Percentiles rank a stretch among this genome's conserved stretches.
phyloP scores from a whole-genome alignment of 1,140 invertebrate genomes.

The Sminthurinus signatus region DNA sequence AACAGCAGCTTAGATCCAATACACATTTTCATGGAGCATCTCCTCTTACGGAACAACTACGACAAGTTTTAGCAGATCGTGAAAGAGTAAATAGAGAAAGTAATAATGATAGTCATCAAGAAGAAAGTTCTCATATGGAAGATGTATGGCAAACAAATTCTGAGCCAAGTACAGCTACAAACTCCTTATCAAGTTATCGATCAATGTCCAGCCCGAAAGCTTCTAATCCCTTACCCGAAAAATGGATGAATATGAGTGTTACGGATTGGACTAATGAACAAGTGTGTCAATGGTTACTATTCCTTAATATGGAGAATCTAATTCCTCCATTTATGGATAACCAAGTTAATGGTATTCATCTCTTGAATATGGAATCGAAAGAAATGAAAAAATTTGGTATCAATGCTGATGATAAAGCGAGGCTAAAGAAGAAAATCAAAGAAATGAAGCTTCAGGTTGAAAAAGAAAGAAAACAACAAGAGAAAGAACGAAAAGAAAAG shows the following conservation, averaged over 20 bases:
- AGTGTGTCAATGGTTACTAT: conserved; percentile 73
- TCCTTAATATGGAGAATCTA: conserved; percentile 67
- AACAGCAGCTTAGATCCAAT: not conserved
- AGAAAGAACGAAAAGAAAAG: conserved; percentile 68
- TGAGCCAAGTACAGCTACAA: conserved; percentile 23
- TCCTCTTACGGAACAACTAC: conserved; percentile 72
- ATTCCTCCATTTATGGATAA: conserved; percentile 74
- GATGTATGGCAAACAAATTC: conserved; percentile 28
- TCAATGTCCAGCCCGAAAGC: conserved; percentile 12
- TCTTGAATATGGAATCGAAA: conserved; percentile 74
- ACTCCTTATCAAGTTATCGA: conserved; percentile 19
- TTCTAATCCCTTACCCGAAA: conserved; percentile 15
- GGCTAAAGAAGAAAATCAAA: conserved; percentile 81
- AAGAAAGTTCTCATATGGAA: conserved; percentile 7
- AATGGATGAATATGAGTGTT: conserved; percentile 36
- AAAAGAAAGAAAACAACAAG: conserved; percentile 64
- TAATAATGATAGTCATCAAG: conserved; percentile 8
- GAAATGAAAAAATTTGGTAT: conserved; percentile 82
- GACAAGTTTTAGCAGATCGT: conserved; percentile 69
- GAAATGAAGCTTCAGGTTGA: conserved; percentile 65
- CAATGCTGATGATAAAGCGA: conserved; percentile 67
- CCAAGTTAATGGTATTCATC: conserved; percentile 70
- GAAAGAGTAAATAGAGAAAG: conserved; percentile 49
- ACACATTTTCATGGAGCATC: conserved; percentile 51
- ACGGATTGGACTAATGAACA: conserved; percentile 36